A percentile compares a stretch with the other conserved stretches of the same genome.
Conservation (phyloP, 2,797 vertebrate genomes). For the Sebastolobus altivelis region DNA sequence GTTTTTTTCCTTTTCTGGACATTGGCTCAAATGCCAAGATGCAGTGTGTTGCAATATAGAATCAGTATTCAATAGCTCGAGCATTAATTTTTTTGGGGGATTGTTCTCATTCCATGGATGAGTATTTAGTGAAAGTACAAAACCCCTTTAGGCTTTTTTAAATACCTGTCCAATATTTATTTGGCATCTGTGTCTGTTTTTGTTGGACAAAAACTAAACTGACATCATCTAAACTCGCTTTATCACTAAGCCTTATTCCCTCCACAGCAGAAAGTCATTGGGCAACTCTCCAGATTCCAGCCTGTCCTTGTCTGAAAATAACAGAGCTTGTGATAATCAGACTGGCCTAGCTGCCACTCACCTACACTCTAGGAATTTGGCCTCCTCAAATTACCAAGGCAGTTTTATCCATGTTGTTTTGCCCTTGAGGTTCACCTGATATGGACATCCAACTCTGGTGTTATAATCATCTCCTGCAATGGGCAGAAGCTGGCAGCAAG, state of each 20-base stretch:
- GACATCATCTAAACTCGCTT: neutral
- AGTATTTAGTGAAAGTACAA: neutral
- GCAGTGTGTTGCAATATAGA: neutral
- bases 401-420: slow-evolving; percentile 6
- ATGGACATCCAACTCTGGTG: neutral
- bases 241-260: neutral
- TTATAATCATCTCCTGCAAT: slow-evolving; percentile 6
- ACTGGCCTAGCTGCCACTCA: neutral
- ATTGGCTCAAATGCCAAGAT: slow-evolving; percentile 7
- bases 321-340: slow-evolving; percentile 12
- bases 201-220: neutral
- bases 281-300: slow-evolving; percentile 3
- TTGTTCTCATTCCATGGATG: slow-evolving; percentile 2
- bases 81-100: neutral
- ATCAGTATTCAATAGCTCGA: neutral
- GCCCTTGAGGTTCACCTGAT: neutral
- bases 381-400: neutral
- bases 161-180: neutral
- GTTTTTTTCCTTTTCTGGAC: neutral
- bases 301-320: slow-evolving; percentile 18
- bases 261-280: neutral
- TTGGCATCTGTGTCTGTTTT: neutral
- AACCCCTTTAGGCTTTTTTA: neutral
- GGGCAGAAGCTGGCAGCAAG: slow-evolving; percentile 8
- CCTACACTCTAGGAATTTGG: slow-evolving; percentile 10